Evolutionary conservation across 2,888 invertebrate genomes (phyloP), one percentile per base, ranked within the genome.

Genomic region (Mimachlamys varia): DNA sequence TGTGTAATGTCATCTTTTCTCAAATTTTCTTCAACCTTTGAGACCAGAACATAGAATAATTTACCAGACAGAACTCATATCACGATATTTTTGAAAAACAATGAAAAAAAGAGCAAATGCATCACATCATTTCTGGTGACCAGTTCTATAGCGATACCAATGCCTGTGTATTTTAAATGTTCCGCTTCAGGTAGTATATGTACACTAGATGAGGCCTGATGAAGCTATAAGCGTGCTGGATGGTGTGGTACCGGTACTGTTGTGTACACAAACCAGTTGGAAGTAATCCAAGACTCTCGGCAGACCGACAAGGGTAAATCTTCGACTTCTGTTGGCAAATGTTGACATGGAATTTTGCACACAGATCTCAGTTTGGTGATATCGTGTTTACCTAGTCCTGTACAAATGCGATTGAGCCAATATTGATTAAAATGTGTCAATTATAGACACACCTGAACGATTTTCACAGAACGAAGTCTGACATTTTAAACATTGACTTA

Each of bases 351-450:
- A 76, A 33, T 7, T 76, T 76, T n/a, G 22, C n/a, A 76, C 76
- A 76, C 22, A 33, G 27, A 76, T 76, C 33, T 76, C 22, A 76
- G 33, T 76, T 76, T 15, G 76, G 76, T 15, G 33, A 33, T 0
- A 76, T 27, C 33, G 2, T 76, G 76, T 76, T 27, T 76, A 76
- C 76, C 0, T 76, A 13, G 33, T 76, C 76, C 33, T 76, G 33
- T 76, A 33, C 33, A 76, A 76, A 76, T 76, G 76, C 76, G 76
- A 76, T 76, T 33, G 33, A 76, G 76, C 76, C 76, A 76, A 76
- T 76, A 76, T 76, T 76, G 76, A 76, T 76, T 76, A 76, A 33
- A 76, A 76, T 22, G 76, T 76, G 76, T 22, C 76, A 76, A 33
- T 76, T 27, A 76, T 76, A 76, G 76, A 76, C 76, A 76, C 27